Evolutionary conservation across 30 jellyfish, hydroid and myxozoan genomes (phyloP).

Genomic region (Aurelia sp.): DNA sequence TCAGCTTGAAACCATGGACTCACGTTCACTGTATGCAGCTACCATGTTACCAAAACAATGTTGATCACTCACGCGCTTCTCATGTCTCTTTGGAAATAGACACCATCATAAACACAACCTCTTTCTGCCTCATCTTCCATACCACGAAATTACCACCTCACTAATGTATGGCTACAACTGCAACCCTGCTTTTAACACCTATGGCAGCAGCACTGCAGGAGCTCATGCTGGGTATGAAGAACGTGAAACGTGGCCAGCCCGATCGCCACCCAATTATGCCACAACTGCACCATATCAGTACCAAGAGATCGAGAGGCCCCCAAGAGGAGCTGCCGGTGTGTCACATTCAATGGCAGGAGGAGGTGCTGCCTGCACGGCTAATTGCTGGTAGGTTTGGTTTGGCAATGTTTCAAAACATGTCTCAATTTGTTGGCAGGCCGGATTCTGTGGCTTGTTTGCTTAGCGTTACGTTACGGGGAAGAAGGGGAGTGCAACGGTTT

Average conservation of each 20-base stretch:
- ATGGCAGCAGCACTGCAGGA: conserved; percentile 28
- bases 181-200: conserved; percentile 41
- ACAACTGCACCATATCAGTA: conserved; percentile 55
- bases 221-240: conserved; percentile 53
- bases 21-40: too few relatives aligned
- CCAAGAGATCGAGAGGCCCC: conserved; percentile 60
- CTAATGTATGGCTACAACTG: conserved; percentile 60
- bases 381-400: conserved; percentile 61
- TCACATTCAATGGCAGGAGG: conserved; percentile 34
- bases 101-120: too few relatives aligned
- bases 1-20: conserved; percentile 37
- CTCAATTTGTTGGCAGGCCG: background rate
- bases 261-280: conserved; percentile 73
- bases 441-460: conserved; percentile 6
- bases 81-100: too few relatives aligned
- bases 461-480: background rate
- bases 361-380: conserved; percentile 28
- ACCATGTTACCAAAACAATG: conserved; percentile 3
- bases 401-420: conserved; percentile 5
- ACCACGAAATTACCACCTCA: conserved; percentile 3
- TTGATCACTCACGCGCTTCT: background rate
- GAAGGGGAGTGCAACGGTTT: background rate
- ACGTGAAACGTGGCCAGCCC: conserved; percentile 58
- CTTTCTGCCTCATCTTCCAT: background rate
- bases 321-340: conserved; percentile 69